A percentile compares a stretch with the other conserved stretches of the same genome.
phyloP scores from a whole-genome alignment of 2,113 vertebrate species.

The Sturnus vulgaris region DNA sequence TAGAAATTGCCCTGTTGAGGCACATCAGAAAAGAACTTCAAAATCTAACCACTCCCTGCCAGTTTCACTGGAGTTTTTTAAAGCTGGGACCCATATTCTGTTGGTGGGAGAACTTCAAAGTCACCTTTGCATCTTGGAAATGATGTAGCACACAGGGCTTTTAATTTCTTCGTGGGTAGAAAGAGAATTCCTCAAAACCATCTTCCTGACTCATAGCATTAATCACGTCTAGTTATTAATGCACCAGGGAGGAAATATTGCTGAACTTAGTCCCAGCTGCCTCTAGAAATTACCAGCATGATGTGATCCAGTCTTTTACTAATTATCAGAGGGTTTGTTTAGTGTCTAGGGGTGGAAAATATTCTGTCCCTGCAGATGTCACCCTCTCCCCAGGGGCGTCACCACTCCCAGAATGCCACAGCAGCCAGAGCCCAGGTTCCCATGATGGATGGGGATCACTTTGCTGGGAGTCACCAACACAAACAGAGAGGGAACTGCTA shows the following conservation, averaged over 20 bases:
- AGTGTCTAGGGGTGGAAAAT: not conserved
- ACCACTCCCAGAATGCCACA: fast-evolving
- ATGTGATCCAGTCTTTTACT: not conserved
- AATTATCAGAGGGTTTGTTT: not conserved
- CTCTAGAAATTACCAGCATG: not conserved
- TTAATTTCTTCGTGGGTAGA: not conserved
- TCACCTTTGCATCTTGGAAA: not conserved
- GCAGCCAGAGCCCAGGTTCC: fast-evolving
- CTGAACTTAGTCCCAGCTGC: not conserved
- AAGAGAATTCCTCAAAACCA: slow-evolving; percentile 48
- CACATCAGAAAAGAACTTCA: not conserved
- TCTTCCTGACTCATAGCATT: slow-evolving; percentile 29
- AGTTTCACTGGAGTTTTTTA: not conserved
- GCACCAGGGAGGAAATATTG: not conserved
- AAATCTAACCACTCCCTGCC: not conserved
- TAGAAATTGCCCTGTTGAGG: not conserved
- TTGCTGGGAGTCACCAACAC: not conserved
- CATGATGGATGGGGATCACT: fast-evolving
- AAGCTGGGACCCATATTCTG: not conserved
- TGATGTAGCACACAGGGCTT: not conserved
- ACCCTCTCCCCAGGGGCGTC: not conserved
- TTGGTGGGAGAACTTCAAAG: fast-evolving
- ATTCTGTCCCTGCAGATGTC: not conserved
- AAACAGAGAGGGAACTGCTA: not conserved
- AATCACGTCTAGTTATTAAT: slow-evolving; percentile 1